These are phyloP conservation scores for Malthinus seriepunctatus DNA, from an alignment of 2,888 invertebrate genomes.

Conservation along the genomic window DNA sequence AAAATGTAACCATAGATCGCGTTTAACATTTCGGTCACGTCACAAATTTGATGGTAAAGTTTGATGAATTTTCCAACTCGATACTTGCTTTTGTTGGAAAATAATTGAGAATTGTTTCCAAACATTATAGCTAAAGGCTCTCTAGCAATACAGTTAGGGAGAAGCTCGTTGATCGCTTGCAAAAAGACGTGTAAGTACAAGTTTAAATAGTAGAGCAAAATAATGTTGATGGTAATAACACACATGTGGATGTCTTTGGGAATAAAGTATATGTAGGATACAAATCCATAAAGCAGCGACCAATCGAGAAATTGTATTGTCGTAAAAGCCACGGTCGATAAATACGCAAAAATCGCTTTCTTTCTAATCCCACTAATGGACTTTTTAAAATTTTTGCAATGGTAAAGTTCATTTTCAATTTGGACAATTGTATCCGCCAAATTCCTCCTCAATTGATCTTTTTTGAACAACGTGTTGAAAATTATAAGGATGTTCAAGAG, in stretches of 20 bases:
- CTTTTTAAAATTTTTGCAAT: not conserved
- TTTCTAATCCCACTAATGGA: not conserved
- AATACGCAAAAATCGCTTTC: not conserved
- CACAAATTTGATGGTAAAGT: slow-evolving; percentile 26
- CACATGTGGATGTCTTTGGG: not conserved
- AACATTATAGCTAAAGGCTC: not conserved
- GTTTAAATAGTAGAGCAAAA: not conserved
- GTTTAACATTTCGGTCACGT: slow-evolving; percentile 17
- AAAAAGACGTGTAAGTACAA: not conserved
- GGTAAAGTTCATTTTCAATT: not conserved
- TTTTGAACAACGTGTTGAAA: not conserved
- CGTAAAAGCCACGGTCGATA: not conserved
- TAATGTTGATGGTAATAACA: not conserved
- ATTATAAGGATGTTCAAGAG: not conserved
- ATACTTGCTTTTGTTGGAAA: too few relatives aligned
- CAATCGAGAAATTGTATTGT: not conserved
- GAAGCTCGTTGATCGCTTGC: not conserved
- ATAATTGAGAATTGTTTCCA: not conserved
- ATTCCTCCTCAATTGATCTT: not conserved
- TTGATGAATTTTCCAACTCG: slow-evolving; percentile 5
- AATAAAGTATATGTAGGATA: not conserved
- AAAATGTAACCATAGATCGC: slow-evolving; percentile 14
- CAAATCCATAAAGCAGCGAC: not conserved
- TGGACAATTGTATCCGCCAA: not conserved
- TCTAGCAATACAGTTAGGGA: too few relatives aligned